Evolutionary conservation across 2,797 vertebrate genomes (phyloP).

Genomic region (Petrocephalus sullivani): DNA sequence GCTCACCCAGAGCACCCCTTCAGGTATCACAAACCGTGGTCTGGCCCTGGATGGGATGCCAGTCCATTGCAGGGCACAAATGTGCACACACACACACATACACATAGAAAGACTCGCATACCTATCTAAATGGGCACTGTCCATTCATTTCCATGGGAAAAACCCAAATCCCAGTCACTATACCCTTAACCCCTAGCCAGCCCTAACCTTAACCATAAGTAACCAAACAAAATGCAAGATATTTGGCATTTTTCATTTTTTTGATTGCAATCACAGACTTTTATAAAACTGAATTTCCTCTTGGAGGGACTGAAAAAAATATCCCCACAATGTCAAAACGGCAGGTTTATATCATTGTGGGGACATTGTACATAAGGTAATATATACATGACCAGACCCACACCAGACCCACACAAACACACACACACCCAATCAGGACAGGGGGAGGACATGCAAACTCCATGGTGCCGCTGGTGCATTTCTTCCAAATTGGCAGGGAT

Average conservation of each 20-base stretch:
- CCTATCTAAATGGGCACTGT: neutral
- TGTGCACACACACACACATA: too few species aligned
- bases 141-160: neutral
- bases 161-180: neutral
- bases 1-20: neutral
- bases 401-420: neutral
- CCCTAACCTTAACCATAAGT: neutral
- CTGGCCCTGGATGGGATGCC: too few species aligned
- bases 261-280: neutral
- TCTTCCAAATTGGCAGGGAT: neutral
- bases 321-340: neutral
- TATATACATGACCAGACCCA: neutral
- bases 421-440: neutral
- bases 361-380: neutral
- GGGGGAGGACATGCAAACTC: neutral
- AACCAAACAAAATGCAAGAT: neutral
- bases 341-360: too few species aligned
- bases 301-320: neutral
- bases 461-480: neutral
- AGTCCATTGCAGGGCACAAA: too few species aligned
- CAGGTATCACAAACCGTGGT: neutral
- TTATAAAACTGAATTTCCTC: too few species aligned
- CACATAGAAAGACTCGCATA: too few species aligned
- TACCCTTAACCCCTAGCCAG: neutral
- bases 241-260: neutral